phyloP scores from a whole-genome alignment of 2,113 vertebrate genomes.

The Candoia aspera region DNA sequence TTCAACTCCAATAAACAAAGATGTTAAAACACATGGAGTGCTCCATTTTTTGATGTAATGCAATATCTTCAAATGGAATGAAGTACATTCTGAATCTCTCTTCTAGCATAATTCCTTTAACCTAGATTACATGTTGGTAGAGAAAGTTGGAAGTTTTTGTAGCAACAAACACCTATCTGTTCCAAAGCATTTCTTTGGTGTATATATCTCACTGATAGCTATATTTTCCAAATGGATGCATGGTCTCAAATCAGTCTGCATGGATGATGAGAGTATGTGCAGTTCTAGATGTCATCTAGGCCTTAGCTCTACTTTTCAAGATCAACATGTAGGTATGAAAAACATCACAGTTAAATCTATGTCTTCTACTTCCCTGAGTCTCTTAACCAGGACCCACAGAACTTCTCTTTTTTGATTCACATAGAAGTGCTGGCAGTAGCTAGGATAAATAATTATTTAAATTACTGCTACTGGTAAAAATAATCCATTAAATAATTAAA shows the following conservation, averaged over 20 bases:
- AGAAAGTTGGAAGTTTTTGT: not conserved
- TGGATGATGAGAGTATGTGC: not conserved
- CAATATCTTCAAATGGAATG: not conserved
- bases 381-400: not conserved
- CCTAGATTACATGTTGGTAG: not conserved
- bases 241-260: not conserved
- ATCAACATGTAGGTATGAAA: not conserved
- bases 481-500: not conserved
- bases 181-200: not conserved
- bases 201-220: not conserved
- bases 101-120: not conserved
- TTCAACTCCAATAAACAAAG: not conserved
- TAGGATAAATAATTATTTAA: not conserved
- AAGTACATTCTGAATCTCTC: not conserved
- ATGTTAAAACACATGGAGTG: not conserved
- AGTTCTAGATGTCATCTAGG: not conserved
- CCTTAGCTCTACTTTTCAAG: not conserved
- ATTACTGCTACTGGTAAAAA: not conserved
- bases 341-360: slow-evolving; percentile 1
- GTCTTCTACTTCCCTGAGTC: not conserved
- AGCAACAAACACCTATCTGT: not conserved
- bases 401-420: not conserved
- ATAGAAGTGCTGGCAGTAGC: not conserved
- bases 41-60: not conserved
- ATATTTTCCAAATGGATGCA: not conserved